Percentiles rank a stretch among this genome's conserved stretches.
Evolutionary conservation across 1,140 invertebrate genomes (phyloP).

Genomic region (Steinernema feltiae): DNA sequence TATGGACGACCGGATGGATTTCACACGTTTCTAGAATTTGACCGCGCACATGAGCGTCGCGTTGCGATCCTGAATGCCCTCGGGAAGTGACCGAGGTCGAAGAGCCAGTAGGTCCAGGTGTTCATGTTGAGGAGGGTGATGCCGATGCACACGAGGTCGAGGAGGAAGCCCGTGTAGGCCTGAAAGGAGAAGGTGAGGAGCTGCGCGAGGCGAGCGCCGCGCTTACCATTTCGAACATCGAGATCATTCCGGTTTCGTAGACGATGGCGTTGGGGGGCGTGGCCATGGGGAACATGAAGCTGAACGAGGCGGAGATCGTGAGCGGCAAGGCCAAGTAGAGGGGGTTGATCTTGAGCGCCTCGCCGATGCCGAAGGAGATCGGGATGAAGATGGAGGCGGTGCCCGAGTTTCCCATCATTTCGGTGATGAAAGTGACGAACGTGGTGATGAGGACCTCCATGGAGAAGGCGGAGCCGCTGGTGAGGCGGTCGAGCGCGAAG

Average conservation of each 20-base stretch:
- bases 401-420: conserved; percentile 33
- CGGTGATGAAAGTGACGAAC: conserved; percentile 30
- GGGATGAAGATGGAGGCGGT: conserved; percentile 39
- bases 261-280: conserved; percentile 87
- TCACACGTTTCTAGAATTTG: background rate
- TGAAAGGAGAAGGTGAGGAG: conserved; percentile 7
- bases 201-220: background rate
- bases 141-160: conserved; percentile 36
- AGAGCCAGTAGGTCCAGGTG: conserved; percentile 39
- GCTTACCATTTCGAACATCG: conserved; percentile 59
- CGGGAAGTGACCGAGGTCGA: conserved; percentile 35
- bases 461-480: conserved; percentile 15
- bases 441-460: conserved; percentile 28
- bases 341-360: conserved; percentile 65
- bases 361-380: conserved; percentile 28
- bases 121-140: conserved; percentile 41
- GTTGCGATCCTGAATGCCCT: conserved; percentile 7
- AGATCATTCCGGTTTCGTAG: conserved; percentile 63
- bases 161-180: conserved; percentile 35
- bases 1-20: background rate
- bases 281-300: conserved; percentile 73
- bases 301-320: conserved; percentile 71
- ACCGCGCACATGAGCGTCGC: background rate
- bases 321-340: conserved; percentile 79
- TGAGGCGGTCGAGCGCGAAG: conserved; percentile 13